Conservation (phyloP, 2,797 vertebrate genomes). For the Bothrops alternatus region DNA sequence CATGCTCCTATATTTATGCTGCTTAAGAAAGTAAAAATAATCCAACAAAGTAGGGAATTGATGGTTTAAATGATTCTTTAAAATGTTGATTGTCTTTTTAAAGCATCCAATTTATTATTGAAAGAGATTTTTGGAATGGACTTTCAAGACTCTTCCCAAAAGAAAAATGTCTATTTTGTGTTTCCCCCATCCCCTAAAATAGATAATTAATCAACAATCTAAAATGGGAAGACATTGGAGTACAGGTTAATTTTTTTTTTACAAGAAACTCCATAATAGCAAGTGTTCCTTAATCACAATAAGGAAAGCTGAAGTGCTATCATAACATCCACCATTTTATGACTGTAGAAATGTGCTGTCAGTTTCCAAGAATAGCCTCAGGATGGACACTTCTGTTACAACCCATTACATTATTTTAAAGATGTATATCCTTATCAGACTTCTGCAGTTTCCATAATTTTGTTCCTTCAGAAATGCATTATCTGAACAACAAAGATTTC, state of each 20-base stretch:
- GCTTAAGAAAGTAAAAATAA: not conserved
- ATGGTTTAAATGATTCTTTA: not conserved
- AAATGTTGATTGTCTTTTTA: not conserved
- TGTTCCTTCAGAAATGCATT: slow-evolving; percentile 42
- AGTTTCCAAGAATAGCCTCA: slow-evolving; percentile 38
- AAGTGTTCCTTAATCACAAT: slow-evolving; percentile 31
- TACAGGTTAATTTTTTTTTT: not conserved
- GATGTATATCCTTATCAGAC: slow-evolving; percentile 38
- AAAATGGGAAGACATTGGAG: not conserved
- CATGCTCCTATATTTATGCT: not conserved
- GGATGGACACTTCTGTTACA: slow-evolving; percentile 40
- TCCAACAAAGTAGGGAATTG: not conserved
- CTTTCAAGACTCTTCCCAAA: not conserved
- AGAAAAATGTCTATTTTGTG: not conserved
- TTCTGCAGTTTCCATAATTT: slow-evolving; percentile 37
- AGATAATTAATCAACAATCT: not conserved
- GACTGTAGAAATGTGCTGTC: slow-evolving; percentile 17
- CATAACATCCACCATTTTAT: slow-evolving; percentile 20
- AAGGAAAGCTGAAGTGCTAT: slow-evolving; percentile 32
- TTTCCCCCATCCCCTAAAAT: not conserved
- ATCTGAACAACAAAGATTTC: slow-evolving; percentile 52
- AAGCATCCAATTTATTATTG: not conserved
- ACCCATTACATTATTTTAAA: slow-evolving; percentile 43
- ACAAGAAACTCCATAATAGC: slow-evolving; percentile 8
- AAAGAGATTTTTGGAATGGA: not conserved